Evolutionary conservation across 2,797 vertebrate species (phyloP).

Genomic region (Halcyon smyrnensis): DNA sequence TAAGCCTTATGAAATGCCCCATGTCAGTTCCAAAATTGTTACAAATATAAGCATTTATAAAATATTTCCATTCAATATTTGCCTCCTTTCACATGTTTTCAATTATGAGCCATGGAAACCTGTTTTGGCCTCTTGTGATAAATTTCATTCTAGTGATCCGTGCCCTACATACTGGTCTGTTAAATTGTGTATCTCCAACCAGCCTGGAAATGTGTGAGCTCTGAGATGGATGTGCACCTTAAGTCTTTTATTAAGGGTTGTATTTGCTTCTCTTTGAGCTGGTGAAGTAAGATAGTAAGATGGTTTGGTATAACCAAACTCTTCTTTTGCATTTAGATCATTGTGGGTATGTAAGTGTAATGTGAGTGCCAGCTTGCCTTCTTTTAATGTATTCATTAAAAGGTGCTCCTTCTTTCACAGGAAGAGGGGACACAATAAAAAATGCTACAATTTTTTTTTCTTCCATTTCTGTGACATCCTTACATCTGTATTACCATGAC

Average conservation of each 20-base stretch:
- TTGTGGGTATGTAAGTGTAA: neutral
- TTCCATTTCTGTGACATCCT: conserved; percentile 3
- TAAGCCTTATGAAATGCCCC: neutral
- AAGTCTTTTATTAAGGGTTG: neutral
- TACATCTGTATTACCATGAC: neutral
- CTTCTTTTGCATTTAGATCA: neutral
- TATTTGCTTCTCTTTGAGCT: neutral
- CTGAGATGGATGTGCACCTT: fast-evolving
- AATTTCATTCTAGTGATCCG: neutral
- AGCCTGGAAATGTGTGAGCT: neutral
- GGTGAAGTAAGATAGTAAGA: neutral
- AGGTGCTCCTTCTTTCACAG: neutral
- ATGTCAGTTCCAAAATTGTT: neutral
- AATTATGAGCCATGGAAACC: neutral
- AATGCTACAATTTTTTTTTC: neutral
- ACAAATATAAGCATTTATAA: neutral
- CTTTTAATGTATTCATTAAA: neutral
- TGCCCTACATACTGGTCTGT: neutral
- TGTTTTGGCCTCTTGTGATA: neutral
- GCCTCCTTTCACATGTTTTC: neutral
- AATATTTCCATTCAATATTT: neutral
- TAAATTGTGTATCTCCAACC: neutral
- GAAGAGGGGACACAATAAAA: neutral
- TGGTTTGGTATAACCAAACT: too few species aligned
- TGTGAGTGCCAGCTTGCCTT: neutral